Conservation (phyloP, 2,113 vertebrate species). For the Corythornis madagascariensis region DNA sequence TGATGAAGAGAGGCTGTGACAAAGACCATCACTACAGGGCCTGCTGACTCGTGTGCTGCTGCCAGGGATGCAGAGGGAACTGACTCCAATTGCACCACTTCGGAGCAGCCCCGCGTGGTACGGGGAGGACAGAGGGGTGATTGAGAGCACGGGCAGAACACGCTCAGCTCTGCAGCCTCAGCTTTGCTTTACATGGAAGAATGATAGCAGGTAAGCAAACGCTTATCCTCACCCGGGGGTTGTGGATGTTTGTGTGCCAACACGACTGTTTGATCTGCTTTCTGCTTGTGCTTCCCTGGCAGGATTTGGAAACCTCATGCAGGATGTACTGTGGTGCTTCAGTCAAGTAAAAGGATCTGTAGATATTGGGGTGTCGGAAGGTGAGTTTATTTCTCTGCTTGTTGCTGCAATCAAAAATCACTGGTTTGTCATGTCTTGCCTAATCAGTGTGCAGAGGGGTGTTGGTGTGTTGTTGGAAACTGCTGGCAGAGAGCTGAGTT, state of each 20-base stretch:
- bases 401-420: background rate
- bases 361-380: constrained; percentile 72
- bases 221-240: background rate
- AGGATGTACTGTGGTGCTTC: constrained; percentile 79
- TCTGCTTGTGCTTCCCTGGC: constrained; percentile 24
- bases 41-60: constrained; percentile 58
- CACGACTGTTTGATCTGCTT: background rate
- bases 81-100: constrained; percentile 55
- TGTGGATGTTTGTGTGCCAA: too few species aligned
- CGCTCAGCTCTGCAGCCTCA: background rate
- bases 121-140: constrained; percentile 25
- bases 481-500: background rate
- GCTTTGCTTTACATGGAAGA: background rate
- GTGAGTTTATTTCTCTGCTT: constrained; percentile 60
- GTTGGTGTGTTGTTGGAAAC: background rate
- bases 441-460: background rate
- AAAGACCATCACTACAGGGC: constrained; percentile 48
- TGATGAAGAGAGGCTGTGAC: constrained; percentile 68
- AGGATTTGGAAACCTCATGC: constrained; percentile 73
- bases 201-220: constrained; percentile 73
- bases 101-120: constrained; percentile 27
- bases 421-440: background rate
- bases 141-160: background rate
- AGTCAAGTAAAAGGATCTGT: constrained; percentile 75
- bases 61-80: constrained; percentile 61